phyloP scores from a whole-genome alignment of 2,888 invertebrate species.

The Erebia epiphron region DNA sequence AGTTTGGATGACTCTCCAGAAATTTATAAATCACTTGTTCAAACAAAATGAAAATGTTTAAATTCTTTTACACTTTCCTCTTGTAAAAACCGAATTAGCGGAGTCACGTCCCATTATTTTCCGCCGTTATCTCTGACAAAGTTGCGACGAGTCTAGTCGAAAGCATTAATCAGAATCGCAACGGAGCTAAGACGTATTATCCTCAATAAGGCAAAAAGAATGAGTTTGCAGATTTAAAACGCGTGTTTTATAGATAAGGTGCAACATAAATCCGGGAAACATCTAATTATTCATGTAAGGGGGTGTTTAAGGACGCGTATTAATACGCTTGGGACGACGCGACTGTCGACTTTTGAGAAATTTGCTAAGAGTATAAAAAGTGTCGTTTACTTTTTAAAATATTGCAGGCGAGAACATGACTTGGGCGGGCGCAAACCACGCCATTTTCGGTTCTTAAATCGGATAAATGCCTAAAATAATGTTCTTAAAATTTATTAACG shows the following conservation, averaged over 20 bases:
- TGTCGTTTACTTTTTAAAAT: constrained; percentile 69
- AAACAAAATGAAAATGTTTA: constrained; percentile 29
- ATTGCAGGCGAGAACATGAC: constrained; percentile 67
- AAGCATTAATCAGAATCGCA: constrained; percentile 80
- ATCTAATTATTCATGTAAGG: constrained; percentile 82
- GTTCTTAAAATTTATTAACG: neutral
- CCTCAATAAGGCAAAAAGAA: constrained; percentile 80
- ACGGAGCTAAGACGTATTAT: constrained; percentile 77
- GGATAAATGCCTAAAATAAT: constrained; percentile 6
- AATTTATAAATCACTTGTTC: constrained; percentile 26
- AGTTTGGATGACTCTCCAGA: constrained; percentile 19
- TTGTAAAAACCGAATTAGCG: constrained; percentile 68
- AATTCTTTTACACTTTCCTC: constrained; percentile 32
- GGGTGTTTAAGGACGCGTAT: constrained; percentile 77
- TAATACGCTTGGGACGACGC: constrained; percentile 63
- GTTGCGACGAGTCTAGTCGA: constrained; percentile 69
- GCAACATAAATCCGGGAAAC: constrained; percentile 72
- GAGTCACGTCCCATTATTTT: constrained; percentile 80
- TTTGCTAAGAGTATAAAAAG: constrained; percentile 67
- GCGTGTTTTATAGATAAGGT: constrained; percentile 78
- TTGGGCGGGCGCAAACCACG: constrained; percentile 63
- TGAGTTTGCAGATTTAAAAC: constrained; percentile 80
- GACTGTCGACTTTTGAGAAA: constrained; percentile 64
- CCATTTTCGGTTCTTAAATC: neutral
- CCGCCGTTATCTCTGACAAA: constrained; percentile 78